Conservation (phyloP, 1,140 invertebrate species). For the Achroia grisella region DNA sequence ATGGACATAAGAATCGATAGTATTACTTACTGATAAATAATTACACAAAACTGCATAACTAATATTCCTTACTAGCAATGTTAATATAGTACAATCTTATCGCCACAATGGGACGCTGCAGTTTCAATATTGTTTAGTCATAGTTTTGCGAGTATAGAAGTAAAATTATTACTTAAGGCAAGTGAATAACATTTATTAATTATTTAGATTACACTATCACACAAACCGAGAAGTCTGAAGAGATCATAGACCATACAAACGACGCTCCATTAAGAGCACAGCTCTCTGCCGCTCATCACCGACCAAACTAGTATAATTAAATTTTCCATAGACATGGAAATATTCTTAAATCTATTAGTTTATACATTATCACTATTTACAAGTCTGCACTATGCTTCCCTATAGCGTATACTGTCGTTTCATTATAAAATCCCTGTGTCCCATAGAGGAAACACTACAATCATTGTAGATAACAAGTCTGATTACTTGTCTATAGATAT, state of each 20-base stretch:
- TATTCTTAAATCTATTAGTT: conserved; percentile 1
- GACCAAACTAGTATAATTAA: background rate
- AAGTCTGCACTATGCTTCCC: conserved; percentile 23
- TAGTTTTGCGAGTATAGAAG: conserved; percentile 42
- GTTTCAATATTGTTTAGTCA: background rate
- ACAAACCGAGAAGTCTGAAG: conserved; percentile 16
- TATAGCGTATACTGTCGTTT: conserved; percentile 37
- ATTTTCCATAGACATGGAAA: background rate
- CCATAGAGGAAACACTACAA: conserved; percentile 1
- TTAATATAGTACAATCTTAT: background rate
- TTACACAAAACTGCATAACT: conserved; percentile 3
- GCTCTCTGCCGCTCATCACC: conserved; percentile 4
- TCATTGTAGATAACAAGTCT: background rate
- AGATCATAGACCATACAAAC: conserved; percentile 14
- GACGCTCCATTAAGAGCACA: conserved; percentile 9
- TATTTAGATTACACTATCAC: conserved; percentile 22
- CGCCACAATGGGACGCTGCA: too few species aligned
- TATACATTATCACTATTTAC: conserved; percentile 19
- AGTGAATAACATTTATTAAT: conserved; percentile 31
- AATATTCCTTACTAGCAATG: conserved; percentile 14
- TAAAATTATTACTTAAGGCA: conserved; percentile 40
- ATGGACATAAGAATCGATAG: conserved; percentile 27
- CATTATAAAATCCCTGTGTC: background rate
- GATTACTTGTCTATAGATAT: background rate
- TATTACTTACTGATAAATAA: conserved; percentile 21